Evolutionary conservation across 2,797 vertebrate genomes (phyloP).

Genomic region (Falco columbarius): DNA sequence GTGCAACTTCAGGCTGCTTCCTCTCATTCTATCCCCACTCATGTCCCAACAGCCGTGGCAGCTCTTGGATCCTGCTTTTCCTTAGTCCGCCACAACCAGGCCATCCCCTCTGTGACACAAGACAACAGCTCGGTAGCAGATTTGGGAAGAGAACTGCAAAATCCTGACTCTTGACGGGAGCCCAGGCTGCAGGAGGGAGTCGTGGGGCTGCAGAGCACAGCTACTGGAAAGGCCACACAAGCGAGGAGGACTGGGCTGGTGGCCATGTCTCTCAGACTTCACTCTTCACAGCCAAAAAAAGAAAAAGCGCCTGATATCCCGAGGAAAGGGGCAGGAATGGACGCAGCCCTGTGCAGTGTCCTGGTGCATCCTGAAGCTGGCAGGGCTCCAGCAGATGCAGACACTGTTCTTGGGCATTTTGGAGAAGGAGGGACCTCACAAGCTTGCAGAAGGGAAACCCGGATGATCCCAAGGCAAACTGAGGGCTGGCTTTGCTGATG

Average conservation of each 20-base stretch:
- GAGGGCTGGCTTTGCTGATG: fast-evolving
- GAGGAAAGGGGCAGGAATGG: not conserved
- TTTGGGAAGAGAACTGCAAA: not conserved
- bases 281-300: not conserved
- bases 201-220: not conserved
- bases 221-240: not conserved
- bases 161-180: not conserved
- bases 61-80: not conserved
- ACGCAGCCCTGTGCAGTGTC: not conserved
- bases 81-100: fast-evolving
- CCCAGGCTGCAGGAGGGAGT: not conserved
- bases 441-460: not conserved
- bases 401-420: not conserved
- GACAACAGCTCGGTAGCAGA: not conserved
- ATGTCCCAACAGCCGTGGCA: not conserved
- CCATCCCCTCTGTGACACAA: not conserved
- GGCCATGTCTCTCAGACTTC: not conserved
- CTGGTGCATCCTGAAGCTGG: not conserved
- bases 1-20: not conserved
- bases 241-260: not conserved
- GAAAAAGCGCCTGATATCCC: not conserved
- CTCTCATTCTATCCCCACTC: not conserved
- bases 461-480: not conserved
- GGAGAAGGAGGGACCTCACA: not conserved
- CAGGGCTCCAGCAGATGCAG: not conserved